Evolutionary conservation across 2,888 invertebrate genomes (phyloP).

Genomic region (Panopea generosa): DNA sequence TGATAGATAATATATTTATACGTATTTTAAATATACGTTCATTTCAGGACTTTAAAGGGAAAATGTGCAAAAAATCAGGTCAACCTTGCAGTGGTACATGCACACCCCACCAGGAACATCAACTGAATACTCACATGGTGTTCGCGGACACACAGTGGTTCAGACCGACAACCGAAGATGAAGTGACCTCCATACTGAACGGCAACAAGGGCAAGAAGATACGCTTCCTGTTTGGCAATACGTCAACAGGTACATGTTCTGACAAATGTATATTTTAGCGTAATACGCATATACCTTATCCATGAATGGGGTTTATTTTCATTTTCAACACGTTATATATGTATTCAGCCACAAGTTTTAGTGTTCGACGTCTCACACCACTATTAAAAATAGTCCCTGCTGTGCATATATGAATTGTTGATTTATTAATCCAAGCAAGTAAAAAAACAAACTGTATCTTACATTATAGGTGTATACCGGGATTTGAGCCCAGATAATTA

Average conservation of each 20-base stretch:
- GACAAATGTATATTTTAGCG: neutral
- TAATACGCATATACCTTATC: too few species aligned
- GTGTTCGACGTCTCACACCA: too few species aligned
- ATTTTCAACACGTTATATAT: too few species aligned
- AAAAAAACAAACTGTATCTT: too few species aligned
- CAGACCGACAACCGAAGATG: slow-evolving; percentile 72
- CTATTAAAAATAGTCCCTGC: too few species aligned
- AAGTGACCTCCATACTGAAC: slow-evolving; percentile 68
- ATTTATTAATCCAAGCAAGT: too few species aligned
- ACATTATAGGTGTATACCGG: slow-evolving; percentile 76
- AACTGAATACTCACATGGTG: slow-evolving; percentile 68
- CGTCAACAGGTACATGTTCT: slow-evolving; percentile 91
- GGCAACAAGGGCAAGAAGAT: slow-evolving; percentile 66
- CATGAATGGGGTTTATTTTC: too few species aligned
- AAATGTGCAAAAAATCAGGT: slow-evolving; percentile 73
- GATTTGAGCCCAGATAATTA: slow-evolving; percentile 84
- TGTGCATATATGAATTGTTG: too few species aligned
- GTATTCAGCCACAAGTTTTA: too few species aligned
- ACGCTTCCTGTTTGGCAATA: slow-evolving; percentile 90
- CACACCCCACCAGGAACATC: slow-evolving; percentile 12
- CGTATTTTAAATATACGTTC: too few species aligned
- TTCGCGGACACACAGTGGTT: slow-evolving; percentile 75
- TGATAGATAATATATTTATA: too few species aligned
- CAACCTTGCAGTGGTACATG: slow-evolving; percentile 71
- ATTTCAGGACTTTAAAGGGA: slow-evolving; percentile 73